These are phyloP conservation scores for Puma concolor DNA, from an alignment of 2,113 vertebrate species.

Conservation along the genomic window DNA sequence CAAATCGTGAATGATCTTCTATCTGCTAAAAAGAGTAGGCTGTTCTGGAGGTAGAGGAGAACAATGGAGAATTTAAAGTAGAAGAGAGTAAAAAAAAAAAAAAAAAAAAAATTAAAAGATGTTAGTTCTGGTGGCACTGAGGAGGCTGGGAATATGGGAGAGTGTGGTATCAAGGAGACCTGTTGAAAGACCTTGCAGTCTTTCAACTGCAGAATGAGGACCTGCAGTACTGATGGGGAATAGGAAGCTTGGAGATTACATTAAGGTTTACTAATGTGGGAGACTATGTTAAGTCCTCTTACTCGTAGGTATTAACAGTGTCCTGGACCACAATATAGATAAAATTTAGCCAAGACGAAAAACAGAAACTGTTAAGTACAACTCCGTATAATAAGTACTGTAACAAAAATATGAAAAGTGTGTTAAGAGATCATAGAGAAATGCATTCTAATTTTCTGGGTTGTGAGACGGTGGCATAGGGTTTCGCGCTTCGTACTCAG, in stretches of 20 bases:
- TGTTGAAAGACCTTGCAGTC: not conserved
- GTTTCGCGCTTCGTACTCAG: not conserved
- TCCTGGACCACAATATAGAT: not conserved
- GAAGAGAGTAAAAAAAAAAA: not conserved
- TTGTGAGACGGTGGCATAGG: conserved; percentile 25
- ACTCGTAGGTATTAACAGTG: not conserved
- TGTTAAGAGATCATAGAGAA: not conserved
- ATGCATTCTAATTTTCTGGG: not conserved
- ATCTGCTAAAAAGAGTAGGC: not conserved
- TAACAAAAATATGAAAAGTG: not conserved
- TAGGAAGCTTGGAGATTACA: not conserved
- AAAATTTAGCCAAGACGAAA: not conserved
- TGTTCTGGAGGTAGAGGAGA: not conserved
- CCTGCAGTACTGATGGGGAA: not conserved
- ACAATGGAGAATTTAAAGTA: not conserved
- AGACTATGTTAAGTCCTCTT: not conserved
- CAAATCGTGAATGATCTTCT: not conserved
- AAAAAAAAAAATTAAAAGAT: not conserved
- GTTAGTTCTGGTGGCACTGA: not conserved
- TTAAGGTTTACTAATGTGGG: conserved; percentile 34
- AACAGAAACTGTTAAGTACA: not conserved
- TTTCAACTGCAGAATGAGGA: too few relatives aligned
- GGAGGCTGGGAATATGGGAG: not conserved
- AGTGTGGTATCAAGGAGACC: not conserved
- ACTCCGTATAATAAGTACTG: not conserved